Base-by-base conservation (phyloP, 37 sponge, comb jelly and placozoan species). In the Spongia lamella region DNA sequence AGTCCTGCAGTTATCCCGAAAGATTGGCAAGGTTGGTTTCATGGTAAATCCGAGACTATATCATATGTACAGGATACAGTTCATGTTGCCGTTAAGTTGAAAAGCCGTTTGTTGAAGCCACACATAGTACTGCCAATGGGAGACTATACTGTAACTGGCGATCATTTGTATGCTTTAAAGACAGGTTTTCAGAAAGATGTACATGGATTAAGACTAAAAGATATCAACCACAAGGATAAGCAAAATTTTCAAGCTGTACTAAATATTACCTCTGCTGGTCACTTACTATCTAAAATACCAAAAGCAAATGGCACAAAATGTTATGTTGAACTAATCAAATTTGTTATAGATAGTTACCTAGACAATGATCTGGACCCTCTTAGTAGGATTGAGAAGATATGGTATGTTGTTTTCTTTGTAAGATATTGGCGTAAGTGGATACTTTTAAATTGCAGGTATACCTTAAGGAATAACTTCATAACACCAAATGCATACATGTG, bases 401-500 rank as follows among this genome's bases (percentile, higher is more conserved):
- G 77, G 77, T 76, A 26, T 63, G 77, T 63, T 2, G 77, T 76
- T 17, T 76, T 76, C 65, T 63, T 76, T 62, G 1, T 76, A 53
- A 15, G 77, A 22, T 76, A 76, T 24, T 76, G 77, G 77, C 63
- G 77, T n/a, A 6, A 14, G 52, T 76, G 65, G 63, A 1, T 76
- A 24, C n/a, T 61, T 0, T 34, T 25, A 53, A 13, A 76, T 64
- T 6, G 38, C 6, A 21, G 62, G 17, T 76, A 61, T 31, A 76
- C 77, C 0, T 50, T 63, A 1, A n/a, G 7, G 24, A 1, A 60
- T 25, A 76, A 76, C 50, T 76, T 76, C 27, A 29, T 76, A 2
- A 63, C 77, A 7, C 3, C 31, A 1, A 76, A 50, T 61, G 63
- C 54, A 15, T 61, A 61, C 30, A 3, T 61, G 16, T 61, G 62